phyloP scores from a whole-genome alignment of 1,140 invertebrate genomes.

The Diprion similis region DNA sequence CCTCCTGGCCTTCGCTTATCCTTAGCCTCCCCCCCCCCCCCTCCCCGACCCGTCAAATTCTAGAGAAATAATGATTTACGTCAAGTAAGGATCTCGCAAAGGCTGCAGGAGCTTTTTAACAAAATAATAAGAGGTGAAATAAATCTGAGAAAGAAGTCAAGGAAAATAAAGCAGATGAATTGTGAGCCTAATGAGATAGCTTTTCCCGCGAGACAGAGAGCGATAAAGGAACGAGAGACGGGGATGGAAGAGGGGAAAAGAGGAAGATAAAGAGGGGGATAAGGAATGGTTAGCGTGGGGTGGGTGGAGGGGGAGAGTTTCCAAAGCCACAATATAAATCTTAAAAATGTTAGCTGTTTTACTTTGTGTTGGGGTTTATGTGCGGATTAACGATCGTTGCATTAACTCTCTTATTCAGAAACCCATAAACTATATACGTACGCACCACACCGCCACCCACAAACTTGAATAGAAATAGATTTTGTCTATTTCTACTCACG shows the following conservation, averaged over 20 bases:
- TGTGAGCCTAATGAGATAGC: conserved; percentile 7
- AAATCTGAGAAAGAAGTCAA: conserved; percentile 7
- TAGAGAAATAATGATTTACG: neutral
- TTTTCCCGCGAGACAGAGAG: neutral
- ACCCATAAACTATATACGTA: too few relatives aligned
- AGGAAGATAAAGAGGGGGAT: neutral
- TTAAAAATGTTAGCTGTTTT: neutral
- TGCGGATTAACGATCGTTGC: too few relatives aligned
- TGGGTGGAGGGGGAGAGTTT: too few relatives aligned
- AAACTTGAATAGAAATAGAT: neutral
- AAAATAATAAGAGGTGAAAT: conserved; percentile 6
- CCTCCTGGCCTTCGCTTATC: neutral
- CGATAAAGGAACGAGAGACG: neutral
- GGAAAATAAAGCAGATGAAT: conserved; percentile 7
- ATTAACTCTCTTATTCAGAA: too few relatives aligned
- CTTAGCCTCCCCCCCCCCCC: neutral
- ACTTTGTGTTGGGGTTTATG: neutral
- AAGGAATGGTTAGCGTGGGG: too few relatives aligned
- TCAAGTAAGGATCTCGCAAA: neutral
- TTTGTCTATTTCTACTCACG: neutral
- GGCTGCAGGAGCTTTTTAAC: neutral
- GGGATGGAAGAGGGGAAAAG: neutral
- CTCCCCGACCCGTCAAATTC: neutral
- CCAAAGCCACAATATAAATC: neutral
- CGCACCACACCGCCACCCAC: too few relatives aligned